Evolutionary conservation across 2,797 vertebrate genomes (phyloP), one percentile per base, ranked within the genome.

Genomic region (Sternotherus odoratus): DNA sequence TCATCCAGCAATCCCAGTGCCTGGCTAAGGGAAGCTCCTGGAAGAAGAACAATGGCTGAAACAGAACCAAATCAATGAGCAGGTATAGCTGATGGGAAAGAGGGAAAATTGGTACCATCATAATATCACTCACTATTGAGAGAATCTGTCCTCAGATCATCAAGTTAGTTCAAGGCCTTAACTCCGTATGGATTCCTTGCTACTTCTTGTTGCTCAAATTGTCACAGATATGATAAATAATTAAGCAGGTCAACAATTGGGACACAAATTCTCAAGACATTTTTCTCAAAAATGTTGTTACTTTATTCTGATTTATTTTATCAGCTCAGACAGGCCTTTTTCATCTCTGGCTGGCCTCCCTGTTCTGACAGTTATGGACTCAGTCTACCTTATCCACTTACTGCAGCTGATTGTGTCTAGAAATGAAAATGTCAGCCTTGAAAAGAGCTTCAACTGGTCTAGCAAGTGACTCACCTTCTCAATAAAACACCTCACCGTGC

Each of bases 151-250:
- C 46, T 94, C 17, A 30, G 19, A 69, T 39, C 17, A 36, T 69
- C 66, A 39, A 24, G 19, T 69, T 69, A 39, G 82, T 92, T 72
- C 60, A 66, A 88, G 33, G 69, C 46, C 11, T 86, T 7, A 0
- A 1, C 8, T 53, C 1, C 50, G 80, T 84, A 24, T 48, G n/a
- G 33, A 77, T 39, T 82, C 39, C 43, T 5, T 39, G 39, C 5
- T 19, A 39, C 33, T n/a, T 39, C 36, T 60, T 87, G 82, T 69
- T 56, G 2, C 26, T 30, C 12, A 56, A 78, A 26, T 30, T 12
- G 2, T 80, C 56, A 5, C 15, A 0, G 0, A 3, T 60, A 1
- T 2, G 26, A 69, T 5, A 86, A 82, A 24, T 39, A 72, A 82
- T 1, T 88, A 63, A 86, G 5, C 2, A 86, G 87, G 85, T 1